Evolutionary conservation across 2,888 invertebrate species (phyloP).

Genomic region (Exocentrus adspersus): DNA sequence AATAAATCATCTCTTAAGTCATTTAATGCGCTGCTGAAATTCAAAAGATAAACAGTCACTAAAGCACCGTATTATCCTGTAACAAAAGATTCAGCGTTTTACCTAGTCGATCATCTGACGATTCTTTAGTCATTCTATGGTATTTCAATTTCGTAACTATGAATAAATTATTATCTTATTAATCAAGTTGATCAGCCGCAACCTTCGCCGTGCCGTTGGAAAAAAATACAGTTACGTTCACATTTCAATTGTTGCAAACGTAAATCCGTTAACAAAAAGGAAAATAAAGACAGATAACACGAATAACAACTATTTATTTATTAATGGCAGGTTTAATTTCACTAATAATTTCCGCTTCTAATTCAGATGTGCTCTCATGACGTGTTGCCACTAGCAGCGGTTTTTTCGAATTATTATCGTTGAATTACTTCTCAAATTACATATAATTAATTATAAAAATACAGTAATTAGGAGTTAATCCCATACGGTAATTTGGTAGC

Average conservation of each 20-base stretch:
- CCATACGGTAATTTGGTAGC: neutral
- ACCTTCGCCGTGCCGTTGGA: constrained; percentile 1
- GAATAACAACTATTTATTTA: neutral
- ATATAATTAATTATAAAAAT: neutral
- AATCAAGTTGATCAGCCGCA: constrained; percentile 10
- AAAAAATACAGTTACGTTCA: constrained; percentile 11
- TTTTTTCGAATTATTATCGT: neutral
- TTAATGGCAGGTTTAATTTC: neutral
- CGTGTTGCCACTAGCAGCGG: neutral
- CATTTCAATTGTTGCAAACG: constrained; percentile 11
- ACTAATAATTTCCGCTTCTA: neutral
- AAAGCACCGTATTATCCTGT: too few species aligned
- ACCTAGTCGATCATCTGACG: neutral
- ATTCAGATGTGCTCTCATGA: neutral
- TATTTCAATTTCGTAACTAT: constrained; percentile 8
- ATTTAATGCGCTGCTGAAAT: too few species aligned
- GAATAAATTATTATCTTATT: constrained; percentile 12
- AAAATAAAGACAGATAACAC: neutral
- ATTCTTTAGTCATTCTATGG: neutral
- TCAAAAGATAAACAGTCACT: too few species aligned
- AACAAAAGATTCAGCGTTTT: too few species aligned
- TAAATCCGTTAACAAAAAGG: neutral
- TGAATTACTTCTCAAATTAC: neutral
- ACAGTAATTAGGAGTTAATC: neutral
- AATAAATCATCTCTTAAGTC: too few species aligned